Evolutionary conservation across 2,113 vertebrate genomes (phyloP).

Genomic region (Microcebus murinus): DNA sequence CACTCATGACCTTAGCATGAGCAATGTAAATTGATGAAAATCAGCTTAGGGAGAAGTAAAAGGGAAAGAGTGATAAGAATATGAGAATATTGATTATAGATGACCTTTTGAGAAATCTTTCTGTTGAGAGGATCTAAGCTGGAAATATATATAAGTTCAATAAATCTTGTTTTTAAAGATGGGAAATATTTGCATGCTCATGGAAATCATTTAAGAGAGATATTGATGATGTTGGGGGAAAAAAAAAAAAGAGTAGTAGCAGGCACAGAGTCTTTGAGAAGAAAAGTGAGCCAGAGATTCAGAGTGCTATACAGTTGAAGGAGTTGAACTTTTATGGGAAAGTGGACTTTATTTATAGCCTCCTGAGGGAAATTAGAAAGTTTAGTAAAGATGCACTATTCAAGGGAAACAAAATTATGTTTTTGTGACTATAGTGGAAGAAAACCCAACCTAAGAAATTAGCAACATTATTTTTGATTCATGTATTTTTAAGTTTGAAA

Average conservation of each 20-base stretch:
- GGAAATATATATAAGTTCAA: neutral
- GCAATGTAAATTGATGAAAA: neutral
- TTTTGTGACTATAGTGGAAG: neutral
- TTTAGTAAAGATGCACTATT: neutral
- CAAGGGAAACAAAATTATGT: neutral
- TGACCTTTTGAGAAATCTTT: neutral
- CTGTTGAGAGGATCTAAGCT: neutral
- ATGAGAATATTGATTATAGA: neutral
- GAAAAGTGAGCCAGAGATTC: neutral
- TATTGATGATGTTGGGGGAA: neutral
- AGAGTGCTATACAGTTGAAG: neutral
- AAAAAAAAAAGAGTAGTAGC: accelerated
- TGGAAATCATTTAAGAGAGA: neutral
- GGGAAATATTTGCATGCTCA: neutral
- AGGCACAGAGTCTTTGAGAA: neutral
- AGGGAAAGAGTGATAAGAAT: neutral
- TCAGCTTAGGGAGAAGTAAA: neutral
- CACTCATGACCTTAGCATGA: neutral
- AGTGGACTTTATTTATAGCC: neutral
- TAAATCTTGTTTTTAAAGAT: neutral
- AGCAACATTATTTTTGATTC: neutral
- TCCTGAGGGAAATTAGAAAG: neutral
- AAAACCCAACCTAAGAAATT: neutral
- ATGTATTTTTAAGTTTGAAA: slow-evolving; percentile 18
- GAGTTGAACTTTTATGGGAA: neutral